A percentile compares a stretch with the other conserved stretches of the same genome.
phyloP scores from a whole-genome alignment of 1,140 invertebrate genomes.

The Oscheius sp. region DNA sequence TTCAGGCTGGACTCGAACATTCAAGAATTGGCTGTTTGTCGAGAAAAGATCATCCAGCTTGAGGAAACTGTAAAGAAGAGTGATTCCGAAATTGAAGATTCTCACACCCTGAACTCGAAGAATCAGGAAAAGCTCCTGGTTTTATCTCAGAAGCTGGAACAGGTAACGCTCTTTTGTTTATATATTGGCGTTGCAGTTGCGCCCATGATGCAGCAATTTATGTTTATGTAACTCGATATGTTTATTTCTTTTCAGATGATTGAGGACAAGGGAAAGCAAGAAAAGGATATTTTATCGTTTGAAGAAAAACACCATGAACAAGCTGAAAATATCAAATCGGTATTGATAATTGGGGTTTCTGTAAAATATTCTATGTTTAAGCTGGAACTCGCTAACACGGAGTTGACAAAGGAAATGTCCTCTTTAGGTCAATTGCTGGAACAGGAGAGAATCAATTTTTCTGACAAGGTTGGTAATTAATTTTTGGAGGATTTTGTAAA shows the following conservation, averaged over 20 bases:
- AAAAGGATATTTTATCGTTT: constrained; percentile 1
- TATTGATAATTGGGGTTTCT: not conserved
- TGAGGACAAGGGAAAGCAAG: not conserved
- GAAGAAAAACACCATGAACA: constrained; percentile 12
- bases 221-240: not conserved
- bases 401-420: constrained; percentile 19
- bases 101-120: not conserved
- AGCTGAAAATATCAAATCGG: constrained; percentile 18
- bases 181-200: no score
- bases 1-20: not conserved
- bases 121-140: not conserved
- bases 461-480: constrained; percentile 18
- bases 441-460: not conserved
- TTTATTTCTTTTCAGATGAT: constrained; percentile 1
- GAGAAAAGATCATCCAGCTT: not conserved
- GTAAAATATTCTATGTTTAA: constrained; percentile 5
- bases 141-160: constrained; percentile 5
- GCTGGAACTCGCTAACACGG: constrained; percentile 6
- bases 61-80: not conserved
- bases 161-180: not conserved
- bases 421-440: constrained; percentile 15
- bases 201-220: not conserved
- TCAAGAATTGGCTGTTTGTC: not conserved
- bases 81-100: not conserved
- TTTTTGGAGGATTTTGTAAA: not conserved